These are phyloP conservation scores for Florisuga fusca DNA, from an alignment of 2,797 vertebrate species.

Conservation along the genomic window DNA sequence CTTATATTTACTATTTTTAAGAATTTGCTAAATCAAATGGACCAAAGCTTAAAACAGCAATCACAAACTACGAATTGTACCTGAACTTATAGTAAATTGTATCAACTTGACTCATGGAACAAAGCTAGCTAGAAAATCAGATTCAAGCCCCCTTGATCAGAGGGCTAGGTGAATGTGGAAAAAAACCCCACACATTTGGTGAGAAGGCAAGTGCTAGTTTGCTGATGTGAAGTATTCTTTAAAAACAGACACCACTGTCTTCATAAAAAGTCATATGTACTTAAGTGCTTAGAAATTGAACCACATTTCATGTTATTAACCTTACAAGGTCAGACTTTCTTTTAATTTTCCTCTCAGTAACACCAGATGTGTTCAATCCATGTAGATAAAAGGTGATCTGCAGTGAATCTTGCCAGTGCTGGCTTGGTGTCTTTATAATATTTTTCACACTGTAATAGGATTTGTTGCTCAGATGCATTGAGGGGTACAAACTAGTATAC, in stretches of 20 bases:
- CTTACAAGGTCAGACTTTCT: neutral
- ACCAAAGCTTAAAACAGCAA: neutral
- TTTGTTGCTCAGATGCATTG: neutral
- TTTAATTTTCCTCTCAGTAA: neutral
- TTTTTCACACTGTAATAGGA: neutral
- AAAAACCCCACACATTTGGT: neutral
- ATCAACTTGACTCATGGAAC: neutral
- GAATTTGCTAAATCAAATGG: neutral
- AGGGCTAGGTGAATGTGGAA: neutral
- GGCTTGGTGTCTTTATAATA: neutral
- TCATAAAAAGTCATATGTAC: neutral
- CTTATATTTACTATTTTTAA: neutral
- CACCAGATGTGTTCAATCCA: neutral
- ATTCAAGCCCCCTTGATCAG: neutral
- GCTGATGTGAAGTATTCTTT: neutral
- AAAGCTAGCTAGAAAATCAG: neutral
- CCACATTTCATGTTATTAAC: neutral
- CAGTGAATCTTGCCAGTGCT: neutral
- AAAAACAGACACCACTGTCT: accelerated
- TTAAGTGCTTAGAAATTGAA: neutral
- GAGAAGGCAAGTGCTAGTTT: neutral
- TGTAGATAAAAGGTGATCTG: neutral
- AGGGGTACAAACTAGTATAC: neutral
- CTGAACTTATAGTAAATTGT: neutral
- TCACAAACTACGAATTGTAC: neutral